phyloP scores from a whole-genome alignment of 2,113 vertebrate species.

The Actinemys pallida region DNA sequence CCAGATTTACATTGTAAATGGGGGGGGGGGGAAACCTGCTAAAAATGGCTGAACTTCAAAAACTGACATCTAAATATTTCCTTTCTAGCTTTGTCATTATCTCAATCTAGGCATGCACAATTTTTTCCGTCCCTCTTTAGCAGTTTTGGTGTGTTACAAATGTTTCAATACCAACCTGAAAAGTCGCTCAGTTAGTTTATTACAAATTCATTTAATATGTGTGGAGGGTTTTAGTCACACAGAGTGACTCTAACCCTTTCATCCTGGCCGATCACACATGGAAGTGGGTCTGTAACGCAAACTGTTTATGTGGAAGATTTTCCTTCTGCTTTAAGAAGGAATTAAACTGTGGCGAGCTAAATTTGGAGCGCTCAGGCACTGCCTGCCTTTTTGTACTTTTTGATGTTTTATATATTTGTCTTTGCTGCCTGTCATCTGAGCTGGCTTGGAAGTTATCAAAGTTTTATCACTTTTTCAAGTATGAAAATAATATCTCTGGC shows the following conservation, averaged over 20 bases:
- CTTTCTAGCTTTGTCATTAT: background rate
- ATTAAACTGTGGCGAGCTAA: constrained; percentile 21
- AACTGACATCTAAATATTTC: accelerated
- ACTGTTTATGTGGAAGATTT: accelerated
- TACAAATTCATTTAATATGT: accelerated
- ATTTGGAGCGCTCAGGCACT: constrained; percentile 43
- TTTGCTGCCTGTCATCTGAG: constrained; percentile 51
- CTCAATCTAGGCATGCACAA: background rate
- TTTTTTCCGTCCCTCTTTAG: background rate
- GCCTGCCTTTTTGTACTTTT: constrained; percentile 53
- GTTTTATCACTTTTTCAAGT: constrained; percentile 51
- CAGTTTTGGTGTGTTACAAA: background rate
- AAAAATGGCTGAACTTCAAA: background rate
- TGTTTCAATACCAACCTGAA: background rate
- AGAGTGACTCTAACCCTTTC: background rate
- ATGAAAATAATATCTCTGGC: background rate
- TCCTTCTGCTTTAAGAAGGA: background rate
- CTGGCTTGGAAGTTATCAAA: constrained; percentile 61
- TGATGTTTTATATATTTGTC: constrained; percentile 81
- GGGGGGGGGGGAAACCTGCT: background rate
- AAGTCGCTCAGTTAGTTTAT: background rate
- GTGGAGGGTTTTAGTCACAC: background rate
- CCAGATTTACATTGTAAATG: accelerated
- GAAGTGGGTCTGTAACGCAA: background rate
- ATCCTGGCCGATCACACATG: background rate